A percentile compares a stretch with the other conserved stretches of the same genome.
These are phyloP conservation scores for Pipistrellus pygmaeus DNA, from an alignment of 2,797 vertebrate genomes.

Conservation along the genomic window DNA sequence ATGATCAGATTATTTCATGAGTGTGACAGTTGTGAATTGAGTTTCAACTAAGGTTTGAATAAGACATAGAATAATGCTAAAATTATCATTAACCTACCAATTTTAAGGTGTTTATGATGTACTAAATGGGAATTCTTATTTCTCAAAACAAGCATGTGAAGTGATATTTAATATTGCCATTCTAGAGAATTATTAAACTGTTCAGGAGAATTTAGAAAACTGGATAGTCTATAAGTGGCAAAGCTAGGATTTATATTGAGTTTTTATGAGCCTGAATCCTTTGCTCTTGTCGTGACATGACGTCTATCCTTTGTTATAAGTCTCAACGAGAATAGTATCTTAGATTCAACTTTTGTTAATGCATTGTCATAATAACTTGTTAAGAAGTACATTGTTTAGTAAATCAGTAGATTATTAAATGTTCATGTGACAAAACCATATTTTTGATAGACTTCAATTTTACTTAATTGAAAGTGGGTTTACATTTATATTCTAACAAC, in stretches of 20 bases:
- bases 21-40: not conserved
- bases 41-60: not conserved
- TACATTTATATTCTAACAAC: constrained; percentile 3
- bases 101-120: not conserved
- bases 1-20: constrained; percentile 14
- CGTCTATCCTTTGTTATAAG: not conserved
- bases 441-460: constrained; percentile 19
- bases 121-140: not conserved
- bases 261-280: not conserved
- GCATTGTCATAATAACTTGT: not conserved
- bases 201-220: not conserved
- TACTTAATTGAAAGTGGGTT: constrained; percentile 16
- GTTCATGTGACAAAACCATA: not conserved
- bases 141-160: not conserved
- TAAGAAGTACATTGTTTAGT: not conserved
- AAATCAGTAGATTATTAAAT: not conserved
- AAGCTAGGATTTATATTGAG: not conserved
- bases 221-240: not conserved
- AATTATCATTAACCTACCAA: not conserved
- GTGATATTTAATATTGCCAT: not conserved
- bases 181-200: not conserved
- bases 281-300: not conserved
- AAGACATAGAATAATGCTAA: not conserved
- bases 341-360: not conserved
- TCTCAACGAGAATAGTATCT: not conserved